Evolutionary conservation across 2,113 vertebrate species (phyloP).

Genomic region (Oreochromis tanganicae): DNA sequence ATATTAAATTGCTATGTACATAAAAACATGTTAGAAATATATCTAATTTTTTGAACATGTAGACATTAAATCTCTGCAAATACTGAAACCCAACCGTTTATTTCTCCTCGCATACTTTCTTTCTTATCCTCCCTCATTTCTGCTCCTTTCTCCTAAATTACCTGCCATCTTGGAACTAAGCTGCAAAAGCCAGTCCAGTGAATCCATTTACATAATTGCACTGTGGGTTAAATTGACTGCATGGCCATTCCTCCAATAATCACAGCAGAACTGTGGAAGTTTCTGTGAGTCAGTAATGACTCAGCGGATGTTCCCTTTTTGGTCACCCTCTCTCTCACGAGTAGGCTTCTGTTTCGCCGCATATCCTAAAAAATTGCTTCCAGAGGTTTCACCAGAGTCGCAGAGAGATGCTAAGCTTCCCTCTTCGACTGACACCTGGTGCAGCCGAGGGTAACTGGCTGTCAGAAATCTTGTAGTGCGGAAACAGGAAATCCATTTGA

Average conservation of each 20-base stretch:
- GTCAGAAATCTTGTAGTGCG: conserved; percentile 20
- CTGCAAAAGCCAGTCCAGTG: conserved; percentile 45
- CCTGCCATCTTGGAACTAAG: conserved; percentile 34
- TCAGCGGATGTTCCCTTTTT: conserved; percentile 17
- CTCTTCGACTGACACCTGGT: not conserved
- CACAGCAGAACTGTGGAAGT: not conserved
- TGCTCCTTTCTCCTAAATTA: conserved; percentile 31
- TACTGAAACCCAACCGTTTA: not conserved
- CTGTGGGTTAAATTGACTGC: conserved; percentile 21
- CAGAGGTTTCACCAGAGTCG: not conserved
- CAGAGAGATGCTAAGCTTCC: not conserved
- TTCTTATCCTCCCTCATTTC: not conserved
- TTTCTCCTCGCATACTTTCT: not conserved
- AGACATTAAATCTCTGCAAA: not conserved
- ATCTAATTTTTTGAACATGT: not conserved
- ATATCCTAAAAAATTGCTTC: not conserved
- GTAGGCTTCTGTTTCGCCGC: not conserved
- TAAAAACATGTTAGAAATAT: not conserved
- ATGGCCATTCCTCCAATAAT: not conserved
- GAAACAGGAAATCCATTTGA: conserved; percentile 15
- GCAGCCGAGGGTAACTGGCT: conserved; percentile 5
- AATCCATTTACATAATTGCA: conserved; percentile 63
- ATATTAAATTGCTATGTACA: not conserved
- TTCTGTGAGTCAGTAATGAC: conserved; percentile 34
- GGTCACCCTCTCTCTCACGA: not conserved